Conservation (phyloP, 2,797 vertebrate genomes). For the Artibeus lituratus region DNA sequence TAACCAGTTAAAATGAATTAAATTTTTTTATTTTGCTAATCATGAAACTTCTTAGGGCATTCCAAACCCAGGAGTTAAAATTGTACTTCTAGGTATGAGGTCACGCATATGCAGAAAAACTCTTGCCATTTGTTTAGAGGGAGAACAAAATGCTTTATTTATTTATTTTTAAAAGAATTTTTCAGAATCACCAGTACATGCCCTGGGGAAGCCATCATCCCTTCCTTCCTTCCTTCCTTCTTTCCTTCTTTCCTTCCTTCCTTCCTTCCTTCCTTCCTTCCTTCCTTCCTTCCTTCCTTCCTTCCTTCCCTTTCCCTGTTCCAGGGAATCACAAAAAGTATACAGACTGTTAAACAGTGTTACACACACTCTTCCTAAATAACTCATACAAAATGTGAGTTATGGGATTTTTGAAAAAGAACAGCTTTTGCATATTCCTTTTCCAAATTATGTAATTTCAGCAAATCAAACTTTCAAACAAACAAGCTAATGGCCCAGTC, state of each 20-base stretch:
- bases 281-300: no score
- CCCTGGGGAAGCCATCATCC: background rate
- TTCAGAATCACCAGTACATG: background rate
- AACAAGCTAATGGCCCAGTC: background rate
- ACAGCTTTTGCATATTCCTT: background rate
- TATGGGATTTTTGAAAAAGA: background rate
- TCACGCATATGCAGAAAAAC: background rate
- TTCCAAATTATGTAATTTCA: background rate
- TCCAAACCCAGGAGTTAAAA: background rate
- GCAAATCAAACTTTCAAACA: background rate
- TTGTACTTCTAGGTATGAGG: background rate
- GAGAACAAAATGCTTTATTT: background rate
- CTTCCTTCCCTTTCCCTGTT: background rate
- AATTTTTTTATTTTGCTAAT: background rate
- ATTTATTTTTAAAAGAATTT: background rate
- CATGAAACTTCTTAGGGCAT: background rate
- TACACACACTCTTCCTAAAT: background rate
- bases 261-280: background rate
- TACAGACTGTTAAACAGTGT: background rate
- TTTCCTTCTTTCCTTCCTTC: background rate
- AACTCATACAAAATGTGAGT: background rate
- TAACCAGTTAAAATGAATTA: slow-evolving; percentile 24
- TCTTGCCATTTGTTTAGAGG: background rate
- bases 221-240: background rate
- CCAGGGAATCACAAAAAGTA: background rate